Percentiles rank a stretch among this genome's conserved stretches.
Conservation (phyloP, 2,113 vertebrate species). For the Lipotes vexillifer region DNA sequence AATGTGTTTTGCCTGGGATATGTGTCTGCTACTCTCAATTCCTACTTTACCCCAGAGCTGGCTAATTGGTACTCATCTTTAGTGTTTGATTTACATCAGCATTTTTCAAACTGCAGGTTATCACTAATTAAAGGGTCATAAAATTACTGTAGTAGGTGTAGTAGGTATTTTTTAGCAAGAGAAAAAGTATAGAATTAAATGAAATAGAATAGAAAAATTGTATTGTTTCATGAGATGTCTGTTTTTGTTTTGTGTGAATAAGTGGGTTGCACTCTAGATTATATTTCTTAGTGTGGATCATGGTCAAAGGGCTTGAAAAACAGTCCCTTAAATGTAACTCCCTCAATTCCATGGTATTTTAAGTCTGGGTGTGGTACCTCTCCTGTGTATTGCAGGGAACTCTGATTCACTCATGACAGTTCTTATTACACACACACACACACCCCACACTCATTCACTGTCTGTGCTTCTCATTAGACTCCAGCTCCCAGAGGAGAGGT, state of each 20-base stretch:
- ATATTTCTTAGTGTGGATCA: not conserved
- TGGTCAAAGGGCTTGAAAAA: constrained; percentile 19
- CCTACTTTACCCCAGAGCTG: not conserved
- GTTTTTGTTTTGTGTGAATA: not conserved
- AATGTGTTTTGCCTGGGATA: not conserved
- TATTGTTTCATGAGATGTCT: not conserved
- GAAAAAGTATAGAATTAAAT: not conserved
- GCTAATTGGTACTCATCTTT: not conserved
- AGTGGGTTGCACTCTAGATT: not conserved
- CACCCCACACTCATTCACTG: not conserved
- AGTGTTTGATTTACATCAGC: not conserved
- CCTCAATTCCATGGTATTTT: constrained; percentile 11
- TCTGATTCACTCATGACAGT: not conserved
- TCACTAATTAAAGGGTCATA: not conserved
- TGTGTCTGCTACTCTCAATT: not conserved
- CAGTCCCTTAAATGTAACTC: not conserved
- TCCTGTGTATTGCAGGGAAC: not conserved
- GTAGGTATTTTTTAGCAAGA: not conserved
- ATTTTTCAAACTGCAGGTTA: not conserved
- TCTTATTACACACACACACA: not conserved
- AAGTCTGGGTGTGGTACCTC: not conserved
- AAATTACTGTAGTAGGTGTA: not conserved
- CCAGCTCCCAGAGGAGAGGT: not conserved
- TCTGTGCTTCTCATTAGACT: not conserved
- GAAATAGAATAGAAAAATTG: not conserved